Conservation (phyloP, 2,797 vertebrate species). For the Podarcis lilfordi region DNA sequence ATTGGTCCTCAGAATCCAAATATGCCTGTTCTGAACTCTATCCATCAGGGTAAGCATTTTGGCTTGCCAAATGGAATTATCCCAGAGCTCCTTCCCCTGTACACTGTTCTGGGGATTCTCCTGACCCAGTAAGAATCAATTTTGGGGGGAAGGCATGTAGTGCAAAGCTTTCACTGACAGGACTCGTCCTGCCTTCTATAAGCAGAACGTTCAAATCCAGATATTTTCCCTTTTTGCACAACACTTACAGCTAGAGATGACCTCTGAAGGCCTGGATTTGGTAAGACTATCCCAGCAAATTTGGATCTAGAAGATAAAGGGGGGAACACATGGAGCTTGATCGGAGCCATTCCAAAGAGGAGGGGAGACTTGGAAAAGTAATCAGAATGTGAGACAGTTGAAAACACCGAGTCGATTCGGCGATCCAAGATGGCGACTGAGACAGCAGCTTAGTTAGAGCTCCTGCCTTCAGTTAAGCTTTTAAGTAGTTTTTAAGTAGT, state of each 20-base stretch:
- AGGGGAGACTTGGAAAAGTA: background rate
- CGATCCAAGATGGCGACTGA: too few species aligned
- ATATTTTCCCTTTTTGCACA: background rate
- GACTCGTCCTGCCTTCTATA: background rate
- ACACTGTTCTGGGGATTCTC: too few species aligned
- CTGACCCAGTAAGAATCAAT: too few species aligned
- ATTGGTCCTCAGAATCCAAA: background rate
- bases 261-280: background rate
- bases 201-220: background rate
- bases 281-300: background rate
- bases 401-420: background rate
- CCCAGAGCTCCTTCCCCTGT: too few species aligned
- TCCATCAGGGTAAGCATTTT: too few species aligned
- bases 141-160: too few species aligned
- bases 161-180: too few species aligned
- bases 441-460: too few species aligned
- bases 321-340: background rate
- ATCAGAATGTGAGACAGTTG: background rate
- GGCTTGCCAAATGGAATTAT: too few species aligned
- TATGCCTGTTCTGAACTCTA: background rate
- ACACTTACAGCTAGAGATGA: background rate
- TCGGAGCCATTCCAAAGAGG: background rate
- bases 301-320: background rate
- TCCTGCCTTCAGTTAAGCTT: too few species aligned
- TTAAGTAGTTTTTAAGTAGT: too few species aligned